Conservation (phyloP, 1,140 invertebrate species). For the Lasioglossum albipes region DNA sequence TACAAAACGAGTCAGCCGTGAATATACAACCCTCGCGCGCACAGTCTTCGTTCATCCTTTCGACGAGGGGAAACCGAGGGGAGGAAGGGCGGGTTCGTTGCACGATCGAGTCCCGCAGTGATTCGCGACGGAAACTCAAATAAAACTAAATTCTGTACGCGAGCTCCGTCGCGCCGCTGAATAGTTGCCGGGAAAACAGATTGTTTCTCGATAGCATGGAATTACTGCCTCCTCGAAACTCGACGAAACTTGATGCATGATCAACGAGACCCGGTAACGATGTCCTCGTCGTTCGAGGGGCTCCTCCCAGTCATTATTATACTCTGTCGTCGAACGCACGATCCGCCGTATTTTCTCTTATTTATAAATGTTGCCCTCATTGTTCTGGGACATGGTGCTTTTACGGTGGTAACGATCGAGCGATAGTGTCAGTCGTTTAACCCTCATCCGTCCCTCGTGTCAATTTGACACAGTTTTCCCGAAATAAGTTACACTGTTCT, state of each 20-base stretch:
- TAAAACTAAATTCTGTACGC: constrained; percentile 19
- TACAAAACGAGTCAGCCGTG: constrained; percentile 43
- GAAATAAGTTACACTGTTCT: no score
- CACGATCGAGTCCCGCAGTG: background rate
- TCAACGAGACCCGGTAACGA: constrained; percentile 21
- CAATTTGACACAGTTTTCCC: no score
- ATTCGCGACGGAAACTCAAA: constrained; percentile 15
- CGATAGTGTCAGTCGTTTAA: no score
- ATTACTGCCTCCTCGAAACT: background rate
- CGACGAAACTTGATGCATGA: background rate
- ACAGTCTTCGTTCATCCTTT: constrained; percentile 13
- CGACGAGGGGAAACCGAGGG: background rate
- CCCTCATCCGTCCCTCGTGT: no score
- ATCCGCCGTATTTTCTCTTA: background rate
- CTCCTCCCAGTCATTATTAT: background rate
- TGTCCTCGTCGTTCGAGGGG: background rate
- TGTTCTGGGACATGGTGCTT: no score
- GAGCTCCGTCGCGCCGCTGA: background rate
- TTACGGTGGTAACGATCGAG: no score
- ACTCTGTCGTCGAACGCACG: background rate
- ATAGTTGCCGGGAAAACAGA: background rate
- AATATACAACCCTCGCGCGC: constrained; percentile 12
- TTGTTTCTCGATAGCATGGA: background rate
- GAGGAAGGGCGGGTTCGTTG: background rate
- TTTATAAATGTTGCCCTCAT: no score